phyloP scores from a whole-genome alignment of 1,140 invertebrate genomes.

The Venturia canescens region DNA sequence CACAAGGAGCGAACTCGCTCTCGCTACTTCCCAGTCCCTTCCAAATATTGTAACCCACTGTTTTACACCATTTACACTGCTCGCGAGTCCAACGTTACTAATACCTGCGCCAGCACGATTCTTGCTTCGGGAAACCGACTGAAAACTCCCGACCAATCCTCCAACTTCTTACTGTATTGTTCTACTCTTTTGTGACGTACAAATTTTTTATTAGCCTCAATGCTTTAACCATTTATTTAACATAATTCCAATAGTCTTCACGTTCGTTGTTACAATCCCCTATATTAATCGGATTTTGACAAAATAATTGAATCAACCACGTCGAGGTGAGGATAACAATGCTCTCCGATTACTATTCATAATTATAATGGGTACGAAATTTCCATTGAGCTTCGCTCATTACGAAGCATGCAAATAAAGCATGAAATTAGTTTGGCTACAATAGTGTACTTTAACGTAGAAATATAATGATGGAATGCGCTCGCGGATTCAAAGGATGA shows the following conservation, averaged over 20 bases:
- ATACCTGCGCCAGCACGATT: constrained; percentile 13
- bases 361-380: background rate
- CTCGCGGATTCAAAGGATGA: background rate
- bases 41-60: background rate
- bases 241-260: constrained; percentile 42
- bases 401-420: background rate
- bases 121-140: background rate
- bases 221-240: constrained; percentile 28
- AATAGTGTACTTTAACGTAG: background rate
- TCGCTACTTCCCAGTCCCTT: constrained; percentile 12
- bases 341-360: background rate
- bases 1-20: constrained; percentile 55
- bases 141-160: background rate
- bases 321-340: background rate
- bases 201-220: constrained; percentile 62
- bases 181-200: constrained; percentile 50
- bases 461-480: background rate
- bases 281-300: background rate
- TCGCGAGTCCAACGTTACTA: constrained; percentile 31
- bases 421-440: background rate
- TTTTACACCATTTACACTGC: constrained; percentile 10
- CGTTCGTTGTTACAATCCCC: constrained; percentile 34
- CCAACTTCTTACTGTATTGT: background rate
- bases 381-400: background rate
- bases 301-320: background rate